Evolutionary conservation across 2,113 vertebrate genomes (phyloP), one percentile per base, ranked within the genome.

Genomic region (Sakesphorus luctuosus): DNA sequence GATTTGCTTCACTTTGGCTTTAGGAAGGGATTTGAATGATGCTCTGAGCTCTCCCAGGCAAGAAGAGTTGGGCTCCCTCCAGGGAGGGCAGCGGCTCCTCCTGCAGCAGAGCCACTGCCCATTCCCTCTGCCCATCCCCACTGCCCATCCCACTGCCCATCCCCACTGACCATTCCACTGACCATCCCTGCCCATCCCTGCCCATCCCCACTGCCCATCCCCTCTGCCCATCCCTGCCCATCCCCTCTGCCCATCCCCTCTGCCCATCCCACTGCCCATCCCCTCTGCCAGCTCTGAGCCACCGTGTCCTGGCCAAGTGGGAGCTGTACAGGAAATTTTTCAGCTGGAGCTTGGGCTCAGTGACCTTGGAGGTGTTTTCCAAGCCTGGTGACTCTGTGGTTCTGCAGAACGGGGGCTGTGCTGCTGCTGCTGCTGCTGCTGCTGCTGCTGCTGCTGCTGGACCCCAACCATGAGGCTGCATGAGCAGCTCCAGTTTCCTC

Each of bases 291-390:
- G 82, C 58, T 2, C 79, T 2, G 31, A 68, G n/a, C 52, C 56
- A 3, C 20, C 2, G 31, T 6, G 46, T 20, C 31, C 49, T 14
- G 56, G 20, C 68, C 31, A n/a, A n/a, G 40, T 17, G 17, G 25
- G 33, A 26, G 33, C 68, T 55, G 68, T 13, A 2, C 4, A 49
- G 58, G 17, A 13, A 10, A 13, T 4, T 0, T 11, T 6, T 4
- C 59, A 9, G 4, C 0, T 13, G 26, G 6, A n/a, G 33, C 38
- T 1, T 11, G 59, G 28, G 4, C 35, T 20, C 72, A 0, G 0
- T 35, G 35, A 1, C 44, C 18, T 5, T 3, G 33, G 36, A 26
- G 46, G 31, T 14, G 36, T 36, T 33, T 11, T 4, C 46, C 63
- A 5, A 11, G 31, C 21, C 5, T 0, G 0, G 63, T 15, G 55